Conservation (phyloP, 2,113 vertebrate species). For the Spheniscus mendiculus region DNA sequence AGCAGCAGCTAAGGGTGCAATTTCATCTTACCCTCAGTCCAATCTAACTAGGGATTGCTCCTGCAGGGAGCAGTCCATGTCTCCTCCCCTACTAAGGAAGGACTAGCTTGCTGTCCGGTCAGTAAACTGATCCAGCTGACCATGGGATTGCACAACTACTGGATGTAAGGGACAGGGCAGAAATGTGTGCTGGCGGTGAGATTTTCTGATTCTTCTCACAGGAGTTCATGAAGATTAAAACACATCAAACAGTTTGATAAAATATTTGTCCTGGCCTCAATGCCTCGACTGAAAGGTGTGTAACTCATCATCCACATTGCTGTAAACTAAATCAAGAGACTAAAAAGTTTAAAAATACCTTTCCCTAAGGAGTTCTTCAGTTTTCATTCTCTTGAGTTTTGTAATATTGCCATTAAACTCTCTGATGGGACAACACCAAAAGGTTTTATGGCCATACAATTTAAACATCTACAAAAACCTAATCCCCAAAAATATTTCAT, state of each 20-base stretch:
- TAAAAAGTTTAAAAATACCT: not conserved
- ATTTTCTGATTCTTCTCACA: not conserved
- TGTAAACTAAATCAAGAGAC: not conserved
- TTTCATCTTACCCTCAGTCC: not conserved
- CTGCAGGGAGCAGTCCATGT: not conserved
- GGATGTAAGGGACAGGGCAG: not conserved
- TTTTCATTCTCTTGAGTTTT: not conserved
- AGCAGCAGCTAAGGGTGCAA: not conserved
- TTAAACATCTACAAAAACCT: not conserved
- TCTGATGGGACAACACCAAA: not conserved
- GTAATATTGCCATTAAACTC: not conserved
- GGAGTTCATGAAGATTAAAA: not conserved
- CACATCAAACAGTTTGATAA: not conserved
- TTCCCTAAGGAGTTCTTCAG: not conserved
- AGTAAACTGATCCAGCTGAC: not conserved
- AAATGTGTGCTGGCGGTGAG: not conserved
- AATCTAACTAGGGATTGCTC: not conserved
- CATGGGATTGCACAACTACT: not conserved
- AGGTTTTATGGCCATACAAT: not conserved
- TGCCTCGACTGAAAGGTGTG: fast-evolving
- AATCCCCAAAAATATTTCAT: not conserved
- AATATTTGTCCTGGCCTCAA: not conserved
- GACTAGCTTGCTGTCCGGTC: not conserved
- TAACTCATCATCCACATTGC: not conserved
- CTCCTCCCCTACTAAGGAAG: not conserved